Evolutionary conservation across 2,888 invertebrate species (phyloP).

Genomic region (Athrips mouffetella): DNA sequence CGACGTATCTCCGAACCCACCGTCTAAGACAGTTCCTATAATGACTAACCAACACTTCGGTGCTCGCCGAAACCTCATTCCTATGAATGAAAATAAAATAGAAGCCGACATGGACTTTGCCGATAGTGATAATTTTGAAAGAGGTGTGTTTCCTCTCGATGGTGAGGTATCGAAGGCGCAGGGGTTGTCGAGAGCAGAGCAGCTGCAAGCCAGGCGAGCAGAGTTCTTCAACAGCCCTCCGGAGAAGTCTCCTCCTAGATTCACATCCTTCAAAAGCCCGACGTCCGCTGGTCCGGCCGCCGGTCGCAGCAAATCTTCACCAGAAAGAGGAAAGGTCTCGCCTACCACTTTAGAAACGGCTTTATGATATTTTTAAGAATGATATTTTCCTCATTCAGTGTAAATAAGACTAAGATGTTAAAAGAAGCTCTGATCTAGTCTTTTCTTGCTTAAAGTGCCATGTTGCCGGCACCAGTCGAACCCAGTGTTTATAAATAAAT

Average conservation of each 20-base stretch:
- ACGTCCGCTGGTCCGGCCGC: constrained; percentile 34
- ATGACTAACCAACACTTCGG: constrained; percentile 71
- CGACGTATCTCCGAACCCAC: constrained; percentile 51
- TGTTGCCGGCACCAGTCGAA: constrained; percentile 51
- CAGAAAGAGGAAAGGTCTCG: constrained; percentile 59
- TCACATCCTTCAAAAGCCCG: constrained; percentile 61
- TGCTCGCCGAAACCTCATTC: constrained; percentile 67
- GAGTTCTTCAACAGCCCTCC: constrained; percentile 75
- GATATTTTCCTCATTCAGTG: constrained; percentile 21
- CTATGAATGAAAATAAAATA: constrained; percentile 54
- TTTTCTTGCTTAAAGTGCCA: constrained; percentile 66
- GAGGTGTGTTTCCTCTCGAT: constrained; percentile 70
- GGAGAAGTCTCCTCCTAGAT: constrained; percentile 57
- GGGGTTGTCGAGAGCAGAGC: constrained; percentile 66
- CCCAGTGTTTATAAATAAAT: constrained; percentile 54
- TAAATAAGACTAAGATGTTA: constrained; percentile 58
- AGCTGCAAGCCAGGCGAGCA: constrained; percentile 79
- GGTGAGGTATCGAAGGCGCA: constrained; percentile 53
- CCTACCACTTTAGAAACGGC: constrained; percentile 81
- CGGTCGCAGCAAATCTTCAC: constrained; percentile 49
- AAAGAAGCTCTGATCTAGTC: constrained; percentile 78
- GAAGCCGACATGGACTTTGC: constrained; percentile 49
- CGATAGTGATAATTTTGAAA: constrained; percentile 39
- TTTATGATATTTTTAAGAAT: constrained; percentile 66
- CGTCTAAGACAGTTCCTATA: constrained; percentile 68